Conservation (phyloP, 2,797 vertebrate genomes). For the Crenichthys baileyi region DNA sequence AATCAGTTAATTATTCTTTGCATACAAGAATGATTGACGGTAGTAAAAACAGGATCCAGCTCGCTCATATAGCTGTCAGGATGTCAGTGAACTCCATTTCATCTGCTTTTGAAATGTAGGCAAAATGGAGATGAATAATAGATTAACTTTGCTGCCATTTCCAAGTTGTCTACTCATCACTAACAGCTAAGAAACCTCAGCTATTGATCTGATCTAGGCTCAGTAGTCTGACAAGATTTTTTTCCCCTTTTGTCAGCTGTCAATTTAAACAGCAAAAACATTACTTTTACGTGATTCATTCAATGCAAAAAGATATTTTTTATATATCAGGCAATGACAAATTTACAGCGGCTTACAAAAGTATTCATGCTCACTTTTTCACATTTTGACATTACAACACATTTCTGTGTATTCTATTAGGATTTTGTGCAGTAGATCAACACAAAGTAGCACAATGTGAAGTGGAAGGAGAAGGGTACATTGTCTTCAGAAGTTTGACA, state of each 20-base stretch:
- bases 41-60: constrained; percentile 29
- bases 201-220: constrained; percentile 17
- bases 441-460: neutral
- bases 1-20: constrained; percentile 16
- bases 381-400: neutral
- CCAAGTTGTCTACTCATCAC: constrained; percentile 58
- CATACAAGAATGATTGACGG: constrained; percentile 39
- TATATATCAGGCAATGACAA: neutral
- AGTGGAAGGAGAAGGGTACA: neutral
- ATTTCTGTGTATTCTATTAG: neutral
- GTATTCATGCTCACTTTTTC: neutral
- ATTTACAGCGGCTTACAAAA: neutral
- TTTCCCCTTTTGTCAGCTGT: neutral
- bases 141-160: constrained; percentile 72
- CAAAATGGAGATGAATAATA: constrained; percentile 79
- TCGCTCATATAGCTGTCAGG: constrained; percentile 45
- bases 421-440: neutral
- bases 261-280: neutral
- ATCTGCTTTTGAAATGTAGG: constrained; percentile 53
- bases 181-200: constrained; percentile 41
- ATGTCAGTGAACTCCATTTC: constrained; percentile 30
- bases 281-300: neutral
- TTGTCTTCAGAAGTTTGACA: neutral
- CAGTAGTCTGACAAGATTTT: neutral
- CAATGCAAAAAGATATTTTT: neutral